Evolutionary conservation across 2,888 invertebrate genomes (phyloP), one percentile per base, ranked within the genome.

Genomic region (Sesia bembeciformis): DNA sequence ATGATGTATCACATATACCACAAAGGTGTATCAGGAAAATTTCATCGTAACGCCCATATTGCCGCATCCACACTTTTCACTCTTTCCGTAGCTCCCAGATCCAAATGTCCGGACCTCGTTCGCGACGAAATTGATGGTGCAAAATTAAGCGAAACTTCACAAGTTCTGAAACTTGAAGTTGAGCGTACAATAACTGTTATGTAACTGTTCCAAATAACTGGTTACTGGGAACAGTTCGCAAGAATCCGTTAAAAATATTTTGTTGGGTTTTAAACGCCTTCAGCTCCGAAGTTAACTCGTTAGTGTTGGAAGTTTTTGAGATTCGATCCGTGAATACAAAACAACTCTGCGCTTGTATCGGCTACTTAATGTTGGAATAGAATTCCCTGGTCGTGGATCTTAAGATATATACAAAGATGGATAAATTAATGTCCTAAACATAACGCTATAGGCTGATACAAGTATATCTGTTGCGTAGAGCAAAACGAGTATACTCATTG

Each of bases 101-200:
- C 6, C 46, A 49, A 40, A 5, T 54, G 54, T 54, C 54, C 40
- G 42, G 40, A 51, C 50, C 54, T 53, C 40, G 51, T 40, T 54
- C 50, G 38, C 7, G 8, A 39, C 38, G 5, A 54, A 54, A 54
- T 54, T 54, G 54, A 54, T 54, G 54, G 40, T 23, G 40, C 39
- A 23, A 51, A 51, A 40, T 54, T 53, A 54, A 54, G 50, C 41
- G 50, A 54, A 54, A 54, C 54, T 54, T 54, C n/a, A 41, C 52
- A 4, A 38, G 46, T 8, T 39, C 40, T 39, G 7, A 49, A 53
- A 6, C 42, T 49, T 8, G 8, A 40, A 39, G 46, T 46, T 46
- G 8, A 8, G 46, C n/a, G 46, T 8, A 46, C 46, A 46, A 46
- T 46, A 46, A 46, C 46, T n/a, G 23, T 46, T 8, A 46, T 23